These are phyloP conservation scores for Lineus longissimus DNA, from an alignment of 1,140 invertebrate genomes.

Conservation along the genomic window DNA sequence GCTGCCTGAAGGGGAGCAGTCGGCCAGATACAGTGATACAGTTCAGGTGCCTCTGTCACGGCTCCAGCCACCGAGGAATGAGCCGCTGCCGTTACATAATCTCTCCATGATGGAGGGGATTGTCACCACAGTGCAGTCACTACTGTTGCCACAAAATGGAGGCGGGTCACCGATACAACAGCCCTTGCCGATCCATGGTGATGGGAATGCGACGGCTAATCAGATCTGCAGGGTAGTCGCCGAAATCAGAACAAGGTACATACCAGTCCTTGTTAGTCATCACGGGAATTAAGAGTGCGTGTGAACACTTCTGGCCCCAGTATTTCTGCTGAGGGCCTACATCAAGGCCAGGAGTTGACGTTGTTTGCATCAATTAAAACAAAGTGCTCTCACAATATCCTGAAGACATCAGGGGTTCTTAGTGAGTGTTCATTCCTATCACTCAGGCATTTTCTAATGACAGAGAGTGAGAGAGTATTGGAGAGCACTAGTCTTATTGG, in stretches of 20 bases:
- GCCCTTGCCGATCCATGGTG: conserved; percentile 33
- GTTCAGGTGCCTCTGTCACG: conserved; percentile 45
- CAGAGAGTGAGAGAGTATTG: no score
- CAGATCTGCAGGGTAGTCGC: conserved; percentile 48
- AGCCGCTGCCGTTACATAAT: conserved; percentile 31
- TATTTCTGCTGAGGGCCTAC: no score
- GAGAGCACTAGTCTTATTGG: no score
- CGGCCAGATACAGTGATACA: conserved; percentile 29
- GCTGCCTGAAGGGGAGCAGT: not conserved
- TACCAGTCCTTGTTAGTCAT: no score
- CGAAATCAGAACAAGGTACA: conserved; percentile 45
- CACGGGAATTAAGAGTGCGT: not conserved
- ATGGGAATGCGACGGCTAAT: conserved; percentile 44
- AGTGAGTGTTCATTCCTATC: no score
- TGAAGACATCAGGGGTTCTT: no score
- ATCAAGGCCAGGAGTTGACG: no score
- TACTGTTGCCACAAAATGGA: conserved; percentile 38
- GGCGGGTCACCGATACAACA: conserved; percentile 34
- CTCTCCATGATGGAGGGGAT: conserved; percentile 42
- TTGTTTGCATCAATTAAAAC: no score
- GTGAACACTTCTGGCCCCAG: no score
- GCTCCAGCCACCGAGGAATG: conserved; percentile 39
- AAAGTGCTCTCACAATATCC: no score
- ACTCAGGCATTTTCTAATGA: no score
- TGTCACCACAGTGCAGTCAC: conserved; percentile 39